A percentile compares a stretch with the other conserved stretches of the same genome.
These are phyloP conservation scores for Rousettus leschenaultii DNA, from an alignment of 2,113 vertebrate species.

Conservation along the genomic window DNA sequence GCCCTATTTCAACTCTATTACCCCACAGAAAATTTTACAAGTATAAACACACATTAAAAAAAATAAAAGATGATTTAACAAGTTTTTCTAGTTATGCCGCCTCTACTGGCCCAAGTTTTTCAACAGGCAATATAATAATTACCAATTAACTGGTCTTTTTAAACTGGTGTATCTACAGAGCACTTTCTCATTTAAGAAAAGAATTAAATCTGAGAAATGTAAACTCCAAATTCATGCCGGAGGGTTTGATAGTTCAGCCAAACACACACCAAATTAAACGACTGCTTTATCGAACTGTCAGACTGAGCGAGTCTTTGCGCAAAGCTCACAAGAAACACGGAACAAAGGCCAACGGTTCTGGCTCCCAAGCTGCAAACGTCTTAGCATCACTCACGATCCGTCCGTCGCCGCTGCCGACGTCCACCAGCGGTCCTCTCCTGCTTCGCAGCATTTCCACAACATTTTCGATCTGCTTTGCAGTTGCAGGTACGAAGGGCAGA, in stretches of 20 bases:
- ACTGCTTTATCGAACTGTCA: not conserved
- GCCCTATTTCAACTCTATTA: not conserved
- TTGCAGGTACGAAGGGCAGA: conserved; percentile 95
- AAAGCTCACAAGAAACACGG: not conserved
- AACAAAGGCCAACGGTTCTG: not conserved
- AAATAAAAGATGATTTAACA: not conserved
- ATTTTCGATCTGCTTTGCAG: conserved; percentile 88
- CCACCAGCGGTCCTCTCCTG: conserved; percentile 87
- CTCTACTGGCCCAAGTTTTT: not conserved
- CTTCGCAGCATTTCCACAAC: conserved; percentile 85
- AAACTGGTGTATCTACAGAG: not conserved
- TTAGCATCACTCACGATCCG: conserved; percentile 88
- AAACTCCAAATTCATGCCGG: not conserved
- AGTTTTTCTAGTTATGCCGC: not conserved
- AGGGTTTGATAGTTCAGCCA: not conserved
- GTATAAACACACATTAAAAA: not conserved
- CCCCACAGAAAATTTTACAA: not conserved
- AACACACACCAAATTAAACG: not conserved
- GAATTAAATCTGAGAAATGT: conserved; percentile 35
- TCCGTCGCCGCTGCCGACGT: conserved; percentile 96
- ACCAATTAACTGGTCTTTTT: conserved; percentile 1
- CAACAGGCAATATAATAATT: not conserved
- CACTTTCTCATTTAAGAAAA: not conserved
- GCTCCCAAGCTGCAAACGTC: not conserved
- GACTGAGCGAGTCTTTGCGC: not conserved